phyloP scores from a whole-genome alignment of 2,113 vertebrate species.

The Excalfactoria chinensis region DNA sequence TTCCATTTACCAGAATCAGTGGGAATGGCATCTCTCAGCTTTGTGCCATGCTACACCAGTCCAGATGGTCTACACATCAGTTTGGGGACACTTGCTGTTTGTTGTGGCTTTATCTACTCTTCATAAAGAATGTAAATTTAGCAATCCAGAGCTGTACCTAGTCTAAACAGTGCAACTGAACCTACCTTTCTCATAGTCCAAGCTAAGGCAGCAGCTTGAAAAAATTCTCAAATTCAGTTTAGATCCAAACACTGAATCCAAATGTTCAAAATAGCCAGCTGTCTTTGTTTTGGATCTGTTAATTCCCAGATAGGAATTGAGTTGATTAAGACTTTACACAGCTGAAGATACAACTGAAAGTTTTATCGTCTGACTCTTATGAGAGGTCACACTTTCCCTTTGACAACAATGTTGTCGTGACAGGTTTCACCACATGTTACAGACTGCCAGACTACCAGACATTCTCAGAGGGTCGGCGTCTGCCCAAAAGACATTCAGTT shows the following conservation, averaged over 20 bases:
- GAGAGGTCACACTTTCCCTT: neutral
- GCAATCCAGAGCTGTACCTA: neutral
- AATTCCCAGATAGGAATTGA: neutral
- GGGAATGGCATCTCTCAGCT: neutral
- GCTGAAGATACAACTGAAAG: neutral
- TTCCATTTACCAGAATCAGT: neutral
- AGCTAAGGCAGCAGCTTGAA: neutral
- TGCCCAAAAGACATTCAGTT: neutral
- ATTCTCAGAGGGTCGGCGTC: neutral
- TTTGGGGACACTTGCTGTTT: neutral
- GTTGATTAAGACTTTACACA: neutral
- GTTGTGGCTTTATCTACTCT: neutral
- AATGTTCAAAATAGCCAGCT: neutral
- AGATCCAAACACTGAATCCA: neutral
- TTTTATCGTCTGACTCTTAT: neutral
- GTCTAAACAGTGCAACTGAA: neutral
- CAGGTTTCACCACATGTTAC: neutral
- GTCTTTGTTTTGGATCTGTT: neutral
- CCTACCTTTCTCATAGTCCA: neutral
- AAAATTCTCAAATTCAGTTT: neutral
- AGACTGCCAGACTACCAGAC: no score
- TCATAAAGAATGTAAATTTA: neutral
- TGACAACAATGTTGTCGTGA: neutral
- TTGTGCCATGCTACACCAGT: neutral
- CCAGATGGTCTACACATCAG: neutral